Evolutionary conservation across 2,113 vertebrate species (phyloP).

Genomic region (Microtus montanus): DNA sequence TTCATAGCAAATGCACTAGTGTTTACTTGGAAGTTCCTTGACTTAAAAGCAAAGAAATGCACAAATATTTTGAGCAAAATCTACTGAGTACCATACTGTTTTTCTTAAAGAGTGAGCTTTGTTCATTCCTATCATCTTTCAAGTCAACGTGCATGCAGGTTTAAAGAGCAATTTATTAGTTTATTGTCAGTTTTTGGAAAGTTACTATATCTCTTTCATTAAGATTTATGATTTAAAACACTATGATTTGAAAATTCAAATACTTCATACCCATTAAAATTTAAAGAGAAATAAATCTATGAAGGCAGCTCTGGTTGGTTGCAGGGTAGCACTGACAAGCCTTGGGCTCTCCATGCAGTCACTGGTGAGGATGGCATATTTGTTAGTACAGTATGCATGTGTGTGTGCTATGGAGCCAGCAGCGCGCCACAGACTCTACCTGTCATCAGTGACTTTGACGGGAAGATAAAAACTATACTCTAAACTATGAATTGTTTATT

Average conservation of each 20-base stretch:
- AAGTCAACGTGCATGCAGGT: background rate
- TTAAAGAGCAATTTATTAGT: background rate
- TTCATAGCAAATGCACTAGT: slow-evolving; percentile 10
- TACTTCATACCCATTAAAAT: background rate
- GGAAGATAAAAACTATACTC: background rate
- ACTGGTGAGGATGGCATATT: background rate
- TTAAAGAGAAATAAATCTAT: background rate
- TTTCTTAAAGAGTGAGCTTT: background rate
- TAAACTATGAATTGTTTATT: background rate
- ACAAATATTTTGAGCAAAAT: background rate
- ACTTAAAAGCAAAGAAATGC: slow-evolving; percentile 14
- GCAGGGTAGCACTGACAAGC: background rate
- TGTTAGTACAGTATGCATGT: background rate
- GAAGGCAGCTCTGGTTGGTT: background rate
- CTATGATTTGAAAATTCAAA: slow-evolving; percentile 11
- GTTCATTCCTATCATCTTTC: background rate
- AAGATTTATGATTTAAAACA: background rate
- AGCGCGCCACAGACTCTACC: background rate
- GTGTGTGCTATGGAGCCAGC: background rate
- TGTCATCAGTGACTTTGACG: background rate
- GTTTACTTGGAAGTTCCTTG: background rate
- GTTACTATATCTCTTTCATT: background rate
- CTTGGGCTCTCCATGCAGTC: background rate
- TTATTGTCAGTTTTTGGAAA: background rate
- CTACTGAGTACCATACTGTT: background rate